Evolutionary conservation across 2,888 invertebrate species (phyloP), one percentile per base, ranked within the genome.

Genomic region (Scaptomyza cyrtandrae): DNA sequence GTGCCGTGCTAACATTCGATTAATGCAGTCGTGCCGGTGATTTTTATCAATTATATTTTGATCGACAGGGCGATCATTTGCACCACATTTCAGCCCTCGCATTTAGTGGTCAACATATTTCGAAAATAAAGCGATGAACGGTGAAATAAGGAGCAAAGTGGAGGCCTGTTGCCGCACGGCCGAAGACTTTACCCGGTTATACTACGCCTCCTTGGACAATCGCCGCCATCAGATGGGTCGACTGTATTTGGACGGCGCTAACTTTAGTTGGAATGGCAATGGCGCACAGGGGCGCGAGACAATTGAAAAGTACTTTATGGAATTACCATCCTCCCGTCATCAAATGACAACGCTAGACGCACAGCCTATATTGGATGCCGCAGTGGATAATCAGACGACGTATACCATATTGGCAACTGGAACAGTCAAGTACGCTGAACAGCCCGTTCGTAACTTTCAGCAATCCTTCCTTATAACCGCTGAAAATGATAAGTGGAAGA

Each of bases 201-300:
- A 96, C 91, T 98, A 98, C 91, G 97, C 97, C 86, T 96, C 95
- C 87, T 93, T 97, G 65, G 98, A 98, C 89, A 97, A 97, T 91
- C 94, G 96, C 76, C 94, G 98, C 90, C 97, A 98, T 93, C 92
- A 96, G 89, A 95, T 98, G 90, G 94, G 95, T 0, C 95, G 96
- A 87, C 92, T 98, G 45, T 98, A 98, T 90, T 93, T 97, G 82
- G 97, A 97, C 50, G 94, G 95, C 27, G 97, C 96, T 6, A 93
- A 96, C 16, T 93, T 98, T 56, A 95, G 97, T 45, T 99, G 98
- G 98, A 98, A 98, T 93, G 99, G 98, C 29, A 98, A 97, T 92
- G 96, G 96, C 6, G 94, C 96, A 0, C 94, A 93, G 59, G 97
- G 97, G 6, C 95, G 94, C 86, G 96, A 96, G 37, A 94, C 94